These are phyloP conservation scores for Ephestia elutella DNA, from an alignment of 1,140 invertebrate species.

Conservation along the genomic window DNA sequence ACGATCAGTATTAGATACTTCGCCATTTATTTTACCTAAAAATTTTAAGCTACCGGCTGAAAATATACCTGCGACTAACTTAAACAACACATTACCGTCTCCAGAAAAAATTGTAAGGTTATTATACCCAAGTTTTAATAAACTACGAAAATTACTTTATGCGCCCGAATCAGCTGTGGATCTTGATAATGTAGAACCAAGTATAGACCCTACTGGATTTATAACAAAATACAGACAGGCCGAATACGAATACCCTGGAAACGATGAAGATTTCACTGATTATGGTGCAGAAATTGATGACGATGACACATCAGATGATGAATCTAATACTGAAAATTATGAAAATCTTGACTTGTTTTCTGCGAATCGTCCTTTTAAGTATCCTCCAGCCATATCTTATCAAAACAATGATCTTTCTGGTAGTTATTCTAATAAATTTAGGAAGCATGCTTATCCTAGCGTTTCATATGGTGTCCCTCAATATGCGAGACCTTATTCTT, in stretches of 20 bases:
- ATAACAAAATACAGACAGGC: too few species aligned
- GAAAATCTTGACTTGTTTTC: conserved; percentile 20
- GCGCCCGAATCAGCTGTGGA: conserved; percentile 41
- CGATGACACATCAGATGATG: conserved; percentile 30
- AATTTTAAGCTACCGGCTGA: conserved; percentile 4
- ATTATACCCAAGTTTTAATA: background rate
- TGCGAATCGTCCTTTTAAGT: conserved; percentile 7
- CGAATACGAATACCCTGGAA: conserved; percentile 33
- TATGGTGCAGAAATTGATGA: conserved; percentile 36
- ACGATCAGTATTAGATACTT: conserved; percentile 27
- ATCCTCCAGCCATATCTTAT: conserved; percentile 24
- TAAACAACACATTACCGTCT: conserved; percentile 16
- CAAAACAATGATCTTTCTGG: conserved; percentile 31
- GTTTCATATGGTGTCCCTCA: conserved; percentile 12
- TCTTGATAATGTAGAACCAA: conserved; percentile 37
- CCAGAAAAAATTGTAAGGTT: conserved; percentile 17
- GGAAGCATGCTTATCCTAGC: conserved; percentile 25
- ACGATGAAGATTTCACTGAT: conserved; percentile 42
- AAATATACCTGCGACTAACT: background rate
- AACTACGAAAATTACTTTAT: conserved; percentile 30
- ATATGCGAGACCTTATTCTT: background rate
- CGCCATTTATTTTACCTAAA: conserved; percentile 24
- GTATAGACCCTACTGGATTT: conserved; percentile 16
- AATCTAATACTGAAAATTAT: conserved; percentile 23
- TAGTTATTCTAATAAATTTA: conserved; percentile 34